These are phyloP conservation scores for Crenichthys baileyi DNA, from an alignment of 2,797 vertebrate genomes.

Conservation along the genomic window DNA sequence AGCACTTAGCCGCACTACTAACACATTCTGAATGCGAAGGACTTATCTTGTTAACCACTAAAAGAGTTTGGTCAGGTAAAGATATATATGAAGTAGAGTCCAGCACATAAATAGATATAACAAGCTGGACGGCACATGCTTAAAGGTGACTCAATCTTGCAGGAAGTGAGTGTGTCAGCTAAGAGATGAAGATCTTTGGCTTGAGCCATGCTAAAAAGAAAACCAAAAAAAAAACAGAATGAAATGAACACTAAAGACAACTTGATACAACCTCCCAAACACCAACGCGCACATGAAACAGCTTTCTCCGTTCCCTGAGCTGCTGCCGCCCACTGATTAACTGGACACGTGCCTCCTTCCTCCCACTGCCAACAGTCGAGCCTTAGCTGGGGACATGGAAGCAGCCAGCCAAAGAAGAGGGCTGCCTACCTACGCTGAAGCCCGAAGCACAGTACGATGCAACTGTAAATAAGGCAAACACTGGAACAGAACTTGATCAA, in stretches of 20 bases:
- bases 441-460: constrained; percentile 53
- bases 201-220: constrained; percentile 72
- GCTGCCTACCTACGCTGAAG: constrained; percentile 40
- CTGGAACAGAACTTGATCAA: constrained; percentile 52
- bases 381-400: constrained; percentile 42
- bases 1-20: constrained; percentile 55
- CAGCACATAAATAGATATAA: constrained; percentile 65
- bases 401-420: constrained; percentile 25
- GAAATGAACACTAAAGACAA: constrained; percentile 55
- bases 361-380: constrained; percentile 33
- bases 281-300: constrained; percentile 46
- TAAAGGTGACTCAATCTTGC: constrained; percentile 58
- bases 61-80: constrained; percentile 67
- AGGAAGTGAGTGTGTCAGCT: constrained; percentile 44
- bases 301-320: constrained; percentile 76
- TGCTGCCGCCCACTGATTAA: constrained; percentile 62
- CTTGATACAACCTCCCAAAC: constrained; percentile 53
- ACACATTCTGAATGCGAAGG: constrained; percentile 73
- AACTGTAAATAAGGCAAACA: constrained; percentile 74
- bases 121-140: constrained; percentile 74
- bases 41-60: constrained; percentile 58
- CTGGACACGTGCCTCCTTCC: constrained; percentile 30
- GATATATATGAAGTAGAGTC: constrained; percentile 69
- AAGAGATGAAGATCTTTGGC: constrained; percentile 79
- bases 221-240: constrained; percentile 11